Conservation (phyloP, 2,888 invertebrate genomes). For the Pandemis corylana region DNA sequence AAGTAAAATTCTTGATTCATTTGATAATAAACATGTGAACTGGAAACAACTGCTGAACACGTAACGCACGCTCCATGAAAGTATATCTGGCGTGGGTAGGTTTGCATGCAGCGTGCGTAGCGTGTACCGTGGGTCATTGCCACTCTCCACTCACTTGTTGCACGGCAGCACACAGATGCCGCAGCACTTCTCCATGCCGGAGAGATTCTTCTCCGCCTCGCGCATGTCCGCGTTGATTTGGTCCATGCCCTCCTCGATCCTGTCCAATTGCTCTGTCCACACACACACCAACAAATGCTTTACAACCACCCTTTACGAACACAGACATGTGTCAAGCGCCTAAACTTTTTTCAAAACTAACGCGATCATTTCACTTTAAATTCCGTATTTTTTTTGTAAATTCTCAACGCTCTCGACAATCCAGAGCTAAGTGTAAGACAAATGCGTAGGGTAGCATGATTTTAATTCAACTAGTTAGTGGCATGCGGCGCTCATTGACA, state of each 20-base stretch:
- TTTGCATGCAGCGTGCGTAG: neutral
- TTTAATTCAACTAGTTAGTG: slow-evolving; percentile 61
- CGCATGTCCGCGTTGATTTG: slow-evolving; percentile 99
- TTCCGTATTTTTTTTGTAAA: slow-evolving; percentile 66
- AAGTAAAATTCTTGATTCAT: too few relatives aligned
- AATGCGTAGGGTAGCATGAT: slow-evolving; percentile 47
- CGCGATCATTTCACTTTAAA: slow-evolving; percentile 53
- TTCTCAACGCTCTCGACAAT: slow-evolving; percentile 85
- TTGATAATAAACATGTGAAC: too few relatives aligned
- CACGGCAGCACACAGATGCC: slow-evolving; percentile 99
- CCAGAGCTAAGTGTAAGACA: slow-evolving; percentile 81
- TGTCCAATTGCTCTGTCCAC: slow-evolving; percentile 98
- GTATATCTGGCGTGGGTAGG: neutral
- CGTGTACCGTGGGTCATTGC: neutral
- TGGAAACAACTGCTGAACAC: neutral
- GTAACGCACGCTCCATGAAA: neutral
- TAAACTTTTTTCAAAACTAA: slow-evolving; percentile 52
- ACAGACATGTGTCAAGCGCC: slow-evolving; percentile 70
- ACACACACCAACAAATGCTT: slow-evolving; percentile 70
- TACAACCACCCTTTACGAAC: slow-evolving; percentile 62
- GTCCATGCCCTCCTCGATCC: slow-evolving; percentile 99
- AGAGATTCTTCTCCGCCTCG: slow-evolving; percentile 99
- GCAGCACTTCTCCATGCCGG: slow-evolving; percentile 99
- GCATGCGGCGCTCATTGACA: slow-evolving; percentile 64
- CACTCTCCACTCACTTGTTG: slow-evolving; percentile 91